phyloP scores from a whole-genome alignment of 2,888 invertebrate genomes.

The Hirtodrosophila histrioides region DNA sequence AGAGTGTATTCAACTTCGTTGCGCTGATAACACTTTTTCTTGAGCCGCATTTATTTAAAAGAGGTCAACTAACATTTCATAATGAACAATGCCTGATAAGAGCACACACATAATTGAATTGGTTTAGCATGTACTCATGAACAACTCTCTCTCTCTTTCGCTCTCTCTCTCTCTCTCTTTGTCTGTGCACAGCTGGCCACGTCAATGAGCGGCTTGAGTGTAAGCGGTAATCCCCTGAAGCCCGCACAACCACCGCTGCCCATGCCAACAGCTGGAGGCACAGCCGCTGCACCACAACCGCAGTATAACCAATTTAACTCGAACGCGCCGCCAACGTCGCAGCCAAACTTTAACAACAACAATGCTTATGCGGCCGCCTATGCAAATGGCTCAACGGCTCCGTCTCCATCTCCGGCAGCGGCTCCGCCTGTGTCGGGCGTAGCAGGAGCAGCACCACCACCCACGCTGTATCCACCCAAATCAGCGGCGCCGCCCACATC shows the following conservation, averaged over 20 bases:
- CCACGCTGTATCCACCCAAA: constrained; percentile 38
- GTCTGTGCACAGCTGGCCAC: constrained; percentile 68
- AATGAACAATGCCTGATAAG: constrained; percentile 54
- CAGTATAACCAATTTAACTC: constrained; percentile 65
- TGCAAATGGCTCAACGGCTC: constrained; percentile 66
- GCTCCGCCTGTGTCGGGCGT: constrained; percentile 22
- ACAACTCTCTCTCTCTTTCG: constrained; percentile 13
- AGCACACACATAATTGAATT: constrained; percentile 31
- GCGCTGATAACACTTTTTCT: constrained; percentile 11
- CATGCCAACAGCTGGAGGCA: constrained; percentile 33
- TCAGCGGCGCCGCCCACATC: constrained; percentile 32
- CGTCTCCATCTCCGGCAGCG: neutral
- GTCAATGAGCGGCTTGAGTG: constrained; percentile 79
- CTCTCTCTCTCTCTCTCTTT: constrained; percentile 7
- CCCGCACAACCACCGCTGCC: constrained; percentile 35
- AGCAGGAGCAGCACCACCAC: constrained; percentile 16
- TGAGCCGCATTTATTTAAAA: constrained; percentile 11
- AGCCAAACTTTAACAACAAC: constrained; percentile 53
- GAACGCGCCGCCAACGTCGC: constrained; percentile 42
- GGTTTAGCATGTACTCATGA: constrained; percentile 25
- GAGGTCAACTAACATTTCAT: constrained; percentile 41
- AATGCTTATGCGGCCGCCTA: constrained; percentile 53
- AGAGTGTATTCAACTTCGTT: neutral
- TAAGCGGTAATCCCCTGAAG: constrained; percentile 76
- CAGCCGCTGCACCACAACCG: constrained; percentile 29